Base-by-base conservation (phyloP, 2,888 invertebrate genomes). In the Drosophila ochracea region DNA sequence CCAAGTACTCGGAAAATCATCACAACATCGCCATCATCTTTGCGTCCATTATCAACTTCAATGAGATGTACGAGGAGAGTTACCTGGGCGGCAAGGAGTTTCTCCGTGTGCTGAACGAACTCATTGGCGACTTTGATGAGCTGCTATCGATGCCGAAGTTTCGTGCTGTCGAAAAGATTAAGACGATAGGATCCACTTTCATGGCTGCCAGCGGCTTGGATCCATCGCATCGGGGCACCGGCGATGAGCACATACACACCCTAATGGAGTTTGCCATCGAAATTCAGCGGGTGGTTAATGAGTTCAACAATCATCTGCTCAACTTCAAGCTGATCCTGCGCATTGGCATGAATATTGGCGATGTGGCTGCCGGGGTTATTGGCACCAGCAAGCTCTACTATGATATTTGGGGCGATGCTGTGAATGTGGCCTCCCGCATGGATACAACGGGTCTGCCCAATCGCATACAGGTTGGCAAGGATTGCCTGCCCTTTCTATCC, bases 361-460 rank as follows among this genome's bases (percentile, higher is more conserved):
- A 99, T 84, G 98, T 99, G 0, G 99, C 99, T 0, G 98, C 99
- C 0, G 99, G 99, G 2, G 97, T 99, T 4, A 99, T 99, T 63
- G 99, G 99, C 0, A 98, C 98, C 10, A 97, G 97, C 2, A 99
- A 99, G 92, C 94, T 99, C 72, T 97, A 98, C 92, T 99, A 99
- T 90, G 99, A 99, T 93, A 99, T 99, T 86, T 99, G 99, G 99
- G 99, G 99, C 0, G 99, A 99, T 93, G 98, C 99, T 0, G 99
- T 99, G 0, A 99, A 99, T 93, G 98, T 99, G 68, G 98, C 99
- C 0, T 98, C 98, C 10, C 95, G 99, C 63, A 99, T 99, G 99
- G 99, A 99, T 93, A 97, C 98, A 0, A 99, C 99, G 0, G 99
- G 99, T 0, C 96, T 98, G 13, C 95, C 96, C 5, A 97, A 97